Evolutionary conservation across 2,113 vertebrate genomes (phyloP).

Genomic region (Lepus americanus): DNA sequence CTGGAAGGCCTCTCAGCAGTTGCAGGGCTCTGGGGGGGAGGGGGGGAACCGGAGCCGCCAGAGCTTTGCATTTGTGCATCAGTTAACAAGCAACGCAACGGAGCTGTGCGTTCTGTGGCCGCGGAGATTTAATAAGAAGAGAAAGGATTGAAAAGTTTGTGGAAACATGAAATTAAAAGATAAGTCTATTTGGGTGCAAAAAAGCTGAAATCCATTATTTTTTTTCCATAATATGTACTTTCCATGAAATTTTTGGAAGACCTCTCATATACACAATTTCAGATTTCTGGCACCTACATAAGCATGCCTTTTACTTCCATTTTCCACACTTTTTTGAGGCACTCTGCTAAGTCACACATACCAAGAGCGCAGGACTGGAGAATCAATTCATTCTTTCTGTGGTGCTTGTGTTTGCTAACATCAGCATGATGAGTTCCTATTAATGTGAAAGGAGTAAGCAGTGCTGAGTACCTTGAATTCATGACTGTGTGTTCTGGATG

Average conservation of each 20-base stretch:
- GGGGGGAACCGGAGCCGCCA: background rate
- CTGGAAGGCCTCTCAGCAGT: background rate
- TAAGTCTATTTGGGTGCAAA: too few relatives aligned
- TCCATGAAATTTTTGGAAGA: too few relatives aligned
- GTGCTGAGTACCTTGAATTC: background rate
- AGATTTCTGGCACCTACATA: too few relatives aligned
- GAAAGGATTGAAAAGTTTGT: too few relatives aligned
- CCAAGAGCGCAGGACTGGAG: background rate
- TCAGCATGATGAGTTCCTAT: background rate
- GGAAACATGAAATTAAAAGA: too few relatives aligned
- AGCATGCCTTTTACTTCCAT: too few relatives aligned
- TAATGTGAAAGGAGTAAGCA: background rate
- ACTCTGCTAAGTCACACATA: too few relatives aligned
- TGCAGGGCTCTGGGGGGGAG: background rate
- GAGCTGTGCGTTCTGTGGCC: background rate
- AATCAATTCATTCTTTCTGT: background rate
- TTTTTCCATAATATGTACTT: too few relatives aligned
- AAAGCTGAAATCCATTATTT: too few relatives aligned
- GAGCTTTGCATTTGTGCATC: conserved; percentile 32
- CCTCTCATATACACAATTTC: too few relatives aligned
- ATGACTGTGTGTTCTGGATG: background rate
- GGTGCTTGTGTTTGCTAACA: background rate
- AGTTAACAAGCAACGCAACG: background rate
- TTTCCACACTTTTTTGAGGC: too few relatives aligned
- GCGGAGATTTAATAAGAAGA: conserved; percentile 22